Base-by-base conservation (phyloP, 1,140 invertebrate genomes). In the Drosophila hydei region DNA sequence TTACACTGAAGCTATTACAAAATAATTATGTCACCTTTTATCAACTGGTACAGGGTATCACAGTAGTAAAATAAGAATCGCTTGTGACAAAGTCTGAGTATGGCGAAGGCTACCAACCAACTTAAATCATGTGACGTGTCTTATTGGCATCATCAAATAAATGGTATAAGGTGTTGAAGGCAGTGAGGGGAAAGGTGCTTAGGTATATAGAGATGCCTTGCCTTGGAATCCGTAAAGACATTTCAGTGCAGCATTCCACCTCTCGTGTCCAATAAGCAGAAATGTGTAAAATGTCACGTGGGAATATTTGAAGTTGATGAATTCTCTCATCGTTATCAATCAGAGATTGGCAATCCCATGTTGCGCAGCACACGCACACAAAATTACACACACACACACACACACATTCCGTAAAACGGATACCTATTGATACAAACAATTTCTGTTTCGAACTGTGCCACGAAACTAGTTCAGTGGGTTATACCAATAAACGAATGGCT, bases 221-320 rank as follows among this genome's bases (percentile, higher is more conserved):
- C 23, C 25, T 8, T 12, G 40, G 38, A 42, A 47, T 55, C 60
- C 59, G 51, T 47, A 48, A 27, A 79, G 36, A 19, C 21, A 63
- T 47, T 59, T 16, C 36, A 27, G 21, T 30, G 25, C 51, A 25
- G 16, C 36, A 16, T 55, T 55, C 19, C 21, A n/a, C 12, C 7
- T 25, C 8, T 23, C 43, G 38, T 55, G 11, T 7, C 1, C 70
- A 73, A 69, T 69, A 72, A 70, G 71, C 58, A 70, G 54, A 74
- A 84, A 84, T 77, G 58, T 69, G 62, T 52, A 54, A 87, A 77
- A 72, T 85, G 81, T 85, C 81, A 85, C 81, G 81, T 67, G 81
- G 81, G 81, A 85, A 87, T 85, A 74, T 64, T 71, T 62, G 43
- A 50, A 77, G 62, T 84, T 60, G 60, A 50, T 74, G 75, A 74